These are phyloP conservation scores for Paramuricea clavata DNA, from an alignment of 92 coral and sea anemone species.

Conservation along the genomic window DNA sequence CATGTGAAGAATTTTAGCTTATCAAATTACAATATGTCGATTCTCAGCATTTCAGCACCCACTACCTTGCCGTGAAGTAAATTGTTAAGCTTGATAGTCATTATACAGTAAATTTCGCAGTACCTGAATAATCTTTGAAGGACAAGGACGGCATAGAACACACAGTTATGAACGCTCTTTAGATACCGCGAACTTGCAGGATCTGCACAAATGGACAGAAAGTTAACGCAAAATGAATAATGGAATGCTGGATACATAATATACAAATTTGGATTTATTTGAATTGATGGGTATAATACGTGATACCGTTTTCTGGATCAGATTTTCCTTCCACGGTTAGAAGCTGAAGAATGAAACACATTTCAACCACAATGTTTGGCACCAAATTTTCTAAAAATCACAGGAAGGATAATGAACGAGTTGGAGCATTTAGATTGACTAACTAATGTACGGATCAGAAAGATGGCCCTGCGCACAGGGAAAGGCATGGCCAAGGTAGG, in stretches of 20 bases:
- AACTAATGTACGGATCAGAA: neutral
- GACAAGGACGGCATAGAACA: conserved; percentile 79
- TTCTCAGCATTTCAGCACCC: too few species aligned
- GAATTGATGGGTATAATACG: too few species aligned
- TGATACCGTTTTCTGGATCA: conserved; percentile 14
- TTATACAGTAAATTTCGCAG: neutral
- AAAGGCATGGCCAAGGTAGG: too few species aligned
- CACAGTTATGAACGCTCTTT: conserved; percentile 82
- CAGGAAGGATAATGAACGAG: neutral
- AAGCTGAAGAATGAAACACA: conserved; percentile 90
- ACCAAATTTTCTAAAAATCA: conserved; percentile 77
- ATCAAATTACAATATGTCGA: neutral
- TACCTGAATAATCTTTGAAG: conserved; percentile 81
- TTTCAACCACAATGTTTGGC: conserved; percentile 90
- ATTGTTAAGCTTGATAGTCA: too few species aligned
- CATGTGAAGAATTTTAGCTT: neutral
- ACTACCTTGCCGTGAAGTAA: too few species aligned
- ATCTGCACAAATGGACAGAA: neutral
- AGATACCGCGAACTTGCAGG: conserved; percentile 43
- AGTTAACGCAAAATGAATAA: neutral
- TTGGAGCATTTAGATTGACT: neutral
- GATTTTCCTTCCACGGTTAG: conserved; percentile 72
- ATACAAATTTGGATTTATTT: too few species aligned
- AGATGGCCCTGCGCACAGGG: too few species aligned
- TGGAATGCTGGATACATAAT: neutral